Base-by-base conservation (phyloP, 1,140 invertebrate genomes). In the Drosophila yakuba region DNA sequence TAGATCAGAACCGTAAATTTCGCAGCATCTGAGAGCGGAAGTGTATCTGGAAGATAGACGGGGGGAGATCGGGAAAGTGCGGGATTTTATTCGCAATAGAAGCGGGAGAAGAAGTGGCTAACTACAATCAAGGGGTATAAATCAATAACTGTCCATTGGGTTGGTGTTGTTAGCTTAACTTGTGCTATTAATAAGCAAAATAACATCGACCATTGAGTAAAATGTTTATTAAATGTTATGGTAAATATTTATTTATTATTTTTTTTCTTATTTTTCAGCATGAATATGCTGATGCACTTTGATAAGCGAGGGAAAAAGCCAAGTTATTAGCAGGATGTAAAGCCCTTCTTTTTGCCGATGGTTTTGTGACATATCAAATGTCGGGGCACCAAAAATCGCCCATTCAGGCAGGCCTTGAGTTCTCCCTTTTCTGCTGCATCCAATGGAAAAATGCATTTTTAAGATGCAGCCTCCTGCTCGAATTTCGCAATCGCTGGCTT, bases 1-100 rank as follows among this genome's bases (percentile, higher is more conserved):
- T 89, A 86, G 84, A 89, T 86, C 84, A 84, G 82, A 88, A 84
- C 84, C 84, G 84, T 88, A 88, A 88, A 88, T 89, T 88, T 89
- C 68, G 63, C 71, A 80, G 67, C 35, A 62, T 60, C 79, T 89
- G 84, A 80, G 84, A 88, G 89, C 84, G 84, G 84, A 88, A 89
- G 84, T 73, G 15, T 51, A 56, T 58, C 35, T 43, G 32, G 28
- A 25, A 58, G 56, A 55, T 32, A 25, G 43, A 35, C 60, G 56
- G 43, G 56, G 43, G 25, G 28, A 50, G 44, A 66, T 56, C 45
- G 23, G 47, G 14, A 64, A 14, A 36, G 61, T 39, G 38, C 14
- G 38, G 3, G 11, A 1, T 35, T 14, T 35, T 15, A 25, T 63
- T 63, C 23, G 41, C 36, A 25, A 44, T 68, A 23, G 52, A 25